phyloP scores from a whole-genome alignment of 2,888 invertebrate species.

The Lypha dubia region DNA sequence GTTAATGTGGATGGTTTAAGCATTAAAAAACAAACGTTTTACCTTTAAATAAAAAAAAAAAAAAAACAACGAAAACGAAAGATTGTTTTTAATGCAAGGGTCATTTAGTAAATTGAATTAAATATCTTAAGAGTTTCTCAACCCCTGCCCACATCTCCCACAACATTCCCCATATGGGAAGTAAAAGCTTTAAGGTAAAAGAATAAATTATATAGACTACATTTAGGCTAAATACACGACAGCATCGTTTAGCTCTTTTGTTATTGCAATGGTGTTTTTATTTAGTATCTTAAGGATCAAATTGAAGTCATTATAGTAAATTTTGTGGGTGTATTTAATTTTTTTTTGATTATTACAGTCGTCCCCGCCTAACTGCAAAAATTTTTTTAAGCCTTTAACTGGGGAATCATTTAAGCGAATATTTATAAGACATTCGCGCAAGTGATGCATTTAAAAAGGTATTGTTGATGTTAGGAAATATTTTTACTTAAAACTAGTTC shows the following conservation, averaged over 20 bases:
- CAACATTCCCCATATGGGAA: slow-evolving; percentile 50
- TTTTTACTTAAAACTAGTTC: too few relatives aligned
- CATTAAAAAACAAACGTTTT: neutral
- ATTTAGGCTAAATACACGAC: slow-evolving; percentile 34
- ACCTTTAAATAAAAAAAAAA: slow-evolving; percentile 3
- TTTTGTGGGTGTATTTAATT: neutral
- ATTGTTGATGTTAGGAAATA: too few relatives aligned
- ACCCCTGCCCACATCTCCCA: too few relatives aligned
- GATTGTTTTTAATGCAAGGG: slow-evolving; percentile 37
- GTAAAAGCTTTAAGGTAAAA: neutral
- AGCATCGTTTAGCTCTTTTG: neutral
- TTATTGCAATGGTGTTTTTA: neutral
- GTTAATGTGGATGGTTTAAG: slow-evolving; percentile 36
- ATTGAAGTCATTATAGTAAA: slow-evolving; percentile 11
- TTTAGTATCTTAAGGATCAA: neutral
- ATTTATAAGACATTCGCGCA: too few relatives aligned
- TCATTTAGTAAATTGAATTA: slow-evolving; percentile 66
- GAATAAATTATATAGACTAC: slow-evolving; percentile 46
- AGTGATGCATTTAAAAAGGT: too few relatives aligned
- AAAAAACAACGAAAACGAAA: too few relatives aligned
- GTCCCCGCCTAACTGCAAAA: too few relatives aligned
- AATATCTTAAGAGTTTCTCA: slow-evolving; percentile 45
- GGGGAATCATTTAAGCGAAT: too few relatives aligned
- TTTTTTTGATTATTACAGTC: too few relatives aligned
- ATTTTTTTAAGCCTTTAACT: too few relatives aligned